phyloP scores from a whole-genome alignment of 64 coral and sea anemone species.

The Anthopleura sola region DNA sequence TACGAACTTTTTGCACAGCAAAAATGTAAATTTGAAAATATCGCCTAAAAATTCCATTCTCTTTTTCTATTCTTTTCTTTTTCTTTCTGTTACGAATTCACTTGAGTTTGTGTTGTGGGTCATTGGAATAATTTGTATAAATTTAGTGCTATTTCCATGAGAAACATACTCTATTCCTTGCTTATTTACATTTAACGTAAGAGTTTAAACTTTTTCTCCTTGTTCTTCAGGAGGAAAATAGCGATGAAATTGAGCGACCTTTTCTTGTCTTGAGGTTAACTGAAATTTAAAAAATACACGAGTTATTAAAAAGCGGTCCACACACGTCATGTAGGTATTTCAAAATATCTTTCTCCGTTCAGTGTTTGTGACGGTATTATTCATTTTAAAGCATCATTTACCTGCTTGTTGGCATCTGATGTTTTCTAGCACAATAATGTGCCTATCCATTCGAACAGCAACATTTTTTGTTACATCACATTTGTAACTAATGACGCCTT shows the following conservation, averaged over 20 bases:
- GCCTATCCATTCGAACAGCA: not conserved
- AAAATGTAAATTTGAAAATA: not conserved
- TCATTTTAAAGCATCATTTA: not conserved
- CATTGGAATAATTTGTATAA: no score
- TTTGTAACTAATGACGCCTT: not conserved
- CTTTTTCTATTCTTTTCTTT: no score
- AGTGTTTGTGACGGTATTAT: no score
- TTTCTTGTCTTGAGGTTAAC: not conserved
- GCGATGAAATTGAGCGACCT: not conserved
- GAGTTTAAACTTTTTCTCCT: not conserved
- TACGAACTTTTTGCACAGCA: not conserved
- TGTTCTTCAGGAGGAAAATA: not conserved
- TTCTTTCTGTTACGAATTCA: no score
- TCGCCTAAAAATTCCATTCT: not conserved
- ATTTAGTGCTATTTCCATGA: no score
- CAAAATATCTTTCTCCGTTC: no score
- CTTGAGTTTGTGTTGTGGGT: no score
- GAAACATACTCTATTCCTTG: no score
- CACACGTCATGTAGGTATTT: no score
- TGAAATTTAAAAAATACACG: not conserved
- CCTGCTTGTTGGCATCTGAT: not conserved
- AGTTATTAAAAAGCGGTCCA: no score
- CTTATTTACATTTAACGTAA: no score
- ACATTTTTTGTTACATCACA: conserved; percentile 1
- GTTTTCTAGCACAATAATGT: not conserved